Conservation (phyloP, 2,888 invertebrate species). For the Caenorhabditis wallacei region DNA sequence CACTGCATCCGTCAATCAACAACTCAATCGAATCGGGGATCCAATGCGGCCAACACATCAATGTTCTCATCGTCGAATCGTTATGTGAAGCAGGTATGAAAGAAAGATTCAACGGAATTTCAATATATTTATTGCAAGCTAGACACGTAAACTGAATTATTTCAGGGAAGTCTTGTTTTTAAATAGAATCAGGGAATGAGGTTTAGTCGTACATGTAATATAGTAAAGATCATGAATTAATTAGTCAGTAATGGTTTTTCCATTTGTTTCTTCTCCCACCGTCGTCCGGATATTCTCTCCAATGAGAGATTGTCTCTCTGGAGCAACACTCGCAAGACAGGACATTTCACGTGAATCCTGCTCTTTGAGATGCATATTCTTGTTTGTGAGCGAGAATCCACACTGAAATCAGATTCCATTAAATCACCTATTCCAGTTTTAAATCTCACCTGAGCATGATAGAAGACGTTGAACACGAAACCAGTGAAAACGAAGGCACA, state of each 20-base stretch:
- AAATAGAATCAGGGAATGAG: neutral
- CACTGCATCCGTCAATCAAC: conserved; percentile 57
- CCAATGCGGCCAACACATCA: conserved; percentile 1
- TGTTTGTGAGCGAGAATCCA: conserved; percentile 35
- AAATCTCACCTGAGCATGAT: conserved; percentile 66
- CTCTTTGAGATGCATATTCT: conserved; percentile 21
- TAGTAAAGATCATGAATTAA: neutral
- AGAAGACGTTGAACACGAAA: conserved; percentile 64
- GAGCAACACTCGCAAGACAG: neutral
- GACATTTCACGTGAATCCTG: neutral
- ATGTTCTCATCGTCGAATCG: conserved; percentile 56
- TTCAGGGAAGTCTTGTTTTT: too few species aligned
- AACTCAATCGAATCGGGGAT: conserved; percentile 10
- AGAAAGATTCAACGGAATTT: neutral
- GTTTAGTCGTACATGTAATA: neutral
- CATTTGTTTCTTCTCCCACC: neutral
- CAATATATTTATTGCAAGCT: neutral
- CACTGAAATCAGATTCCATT: conserved; percentile 25
- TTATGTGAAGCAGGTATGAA: conserved; percentile 59
- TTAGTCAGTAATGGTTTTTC: neutral
- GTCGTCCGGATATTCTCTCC: conserved; percentile 1
- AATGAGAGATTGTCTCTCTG: conserved; percentile 29
- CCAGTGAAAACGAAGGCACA: conserved; percentile 70
- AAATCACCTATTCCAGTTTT: neutral
- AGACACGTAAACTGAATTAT: neutral